These are phyloP conservation scores for Apaloderma vittatum DNA, from an alignment of 2,113 vertebrate genomes.

Conservation along the genomic window DNA sequence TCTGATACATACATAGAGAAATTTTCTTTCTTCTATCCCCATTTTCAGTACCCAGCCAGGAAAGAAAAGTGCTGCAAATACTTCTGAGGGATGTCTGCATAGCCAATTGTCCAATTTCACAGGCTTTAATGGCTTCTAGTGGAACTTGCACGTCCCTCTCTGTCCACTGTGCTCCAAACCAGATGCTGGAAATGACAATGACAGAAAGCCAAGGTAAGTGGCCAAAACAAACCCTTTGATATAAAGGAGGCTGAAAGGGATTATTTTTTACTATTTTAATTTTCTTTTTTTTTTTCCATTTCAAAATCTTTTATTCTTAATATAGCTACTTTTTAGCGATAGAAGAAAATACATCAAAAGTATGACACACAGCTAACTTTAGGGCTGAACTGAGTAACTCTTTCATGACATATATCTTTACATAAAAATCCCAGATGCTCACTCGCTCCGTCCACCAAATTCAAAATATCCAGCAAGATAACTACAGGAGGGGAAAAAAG, in stretches of 20 bases:
- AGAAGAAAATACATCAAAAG: conserved; percentile 17
- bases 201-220: conserved; percentile 4
- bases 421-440: background rate
- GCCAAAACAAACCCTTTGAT: conserved; percentile 45
- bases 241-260: background rate
- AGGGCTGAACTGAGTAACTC: background rate
- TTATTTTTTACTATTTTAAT: background rate
- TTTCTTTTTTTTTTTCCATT: background rate
- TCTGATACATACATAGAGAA: background rate
- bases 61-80: background rate
- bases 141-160: background rate
- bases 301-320: background rate
- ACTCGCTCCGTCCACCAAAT: background rate
- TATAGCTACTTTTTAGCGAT: background rate
- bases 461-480: background rate
- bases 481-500: background rate
- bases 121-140: background rate
- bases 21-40: background rate
- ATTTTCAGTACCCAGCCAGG: conserved; percentile 1
- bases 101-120: conserved; percentile 53
- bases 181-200: background rate
- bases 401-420: background rate
- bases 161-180: background rate
- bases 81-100: conserved; percentile 43
- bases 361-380: background rate